These are phyloP conservation scores for Telmatherina bonti DNA, from an alignment of 2,797 vertebrate genomes.

Conservation along the genomic window DNA sequence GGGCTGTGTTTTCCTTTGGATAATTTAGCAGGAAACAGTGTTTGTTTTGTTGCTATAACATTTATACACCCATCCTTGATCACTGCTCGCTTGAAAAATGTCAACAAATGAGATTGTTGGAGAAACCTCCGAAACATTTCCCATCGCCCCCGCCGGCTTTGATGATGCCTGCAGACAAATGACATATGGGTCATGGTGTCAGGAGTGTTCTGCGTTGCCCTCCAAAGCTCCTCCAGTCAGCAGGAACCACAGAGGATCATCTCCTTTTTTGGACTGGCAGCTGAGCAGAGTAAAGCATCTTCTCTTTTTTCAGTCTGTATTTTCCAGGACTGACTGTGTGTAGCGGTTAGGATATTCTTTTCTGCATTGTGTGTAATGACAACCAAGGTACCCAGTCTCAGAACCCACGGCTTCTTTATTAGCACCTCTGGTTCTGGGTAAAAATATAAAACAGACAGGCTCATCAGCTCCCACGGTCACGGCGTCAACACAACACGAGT, in stretches of 20 bases:
- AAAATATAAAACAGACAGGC: no score
- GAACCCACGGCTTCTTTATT: no score
- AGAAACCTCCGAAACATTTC: conserved; percentile 16
- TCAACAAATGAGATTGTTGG: conserved; percentile 18
- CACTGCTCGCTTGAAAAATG: not conserved
- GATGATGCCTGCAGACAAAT: conserved; percentile 43
- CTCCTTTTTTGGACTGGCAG: conserved; percentile 58
- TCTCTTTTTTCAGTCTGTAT: conserved; percentile 35
- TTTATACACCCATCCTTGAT: not conserved
- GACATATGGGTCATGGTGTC: conserved; percentile 62
- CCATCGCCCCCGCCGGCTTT: conserved; percentile 6
- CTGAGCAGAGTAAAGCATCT: conserved; percentile 45
- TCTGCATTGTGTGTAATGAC: no score
- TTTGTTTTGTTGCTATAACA: conserved; percentile 14
- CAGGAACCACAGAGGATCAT: conserved; percentile 64
- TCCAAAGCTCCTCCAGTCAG: conserved; percentile 53
- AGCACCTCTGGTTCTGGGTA: no score
- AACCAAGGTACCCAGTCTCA: no score
- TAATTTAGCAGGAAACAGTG: not conserved
- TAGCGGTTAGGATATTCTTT: no score
- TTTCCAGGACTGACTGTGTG: no score
- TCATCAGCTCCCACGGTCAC: no score
- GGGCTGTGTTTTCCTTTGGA: not conserved
- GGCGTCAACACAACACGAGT: no score
- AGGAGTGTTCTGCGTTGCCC: conserved; percentile 32